Base-by-base conservation (phyloP, 2,888 invertebrate species). In the Xestia xanthographa region DNA sequence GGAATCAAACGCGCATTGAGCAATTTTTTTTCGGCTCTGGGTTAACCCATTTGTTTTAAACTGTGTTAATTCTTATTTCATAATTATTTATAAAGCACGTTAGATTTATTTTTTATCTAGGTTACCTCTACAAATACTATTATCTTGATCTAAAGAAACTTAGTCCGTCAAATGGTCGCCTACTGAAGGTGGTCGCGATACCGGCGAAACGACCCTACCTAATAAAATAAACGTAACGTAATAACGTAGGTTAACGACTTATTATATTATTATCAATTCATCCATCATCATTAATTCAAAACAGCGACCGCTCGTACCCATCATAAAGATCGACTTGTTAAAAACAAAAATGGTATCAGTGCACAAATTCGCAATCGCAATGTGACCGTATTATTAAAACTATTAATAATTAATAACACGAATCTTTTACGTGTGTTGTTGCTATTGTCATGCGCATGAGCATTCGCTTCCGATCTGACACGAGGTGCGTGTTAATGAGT, bases 401-500 rank as follows among this genome's bases (percentile, higher is more conserved):
- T 66, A 84, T 84, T 87, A 88, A 86, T 89, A 83, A 86, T 87
- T 88, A 88, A 87, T 88, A 84, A 76, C 83, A 81, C 86, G 80
- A 86, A 82, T 78, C 83, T 86, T 88, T 86, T 82, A 86, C 83
- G 89, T 86, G 78, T 80, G 76, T 81, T 80, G 80, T 85, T 75
- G 80, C 75, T 74, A 91, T 92, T 91, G 91, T 89, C 71, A 90
- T 90, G 89, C 90, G 88, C 84, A 75, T 82, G 87, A 87, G 89
- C 84, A 77, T 84, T 85, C 85, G 88, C 85, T 86, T 87, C 86
- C 84, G 83, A 89, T 83, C 73, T 80, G 75, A 88, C 90, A 87
- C 87, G 90, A 82, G 68, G 82, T 79, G 92, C 83, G 85, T 92
- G 80, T 86, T 86, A 91, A 92, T 92, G 88, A 91, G 89, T 86